phyloP scores from a whole-genome alignment of 2,888 invertebrate genomes.

The Fragum whitleyi region DNA sequence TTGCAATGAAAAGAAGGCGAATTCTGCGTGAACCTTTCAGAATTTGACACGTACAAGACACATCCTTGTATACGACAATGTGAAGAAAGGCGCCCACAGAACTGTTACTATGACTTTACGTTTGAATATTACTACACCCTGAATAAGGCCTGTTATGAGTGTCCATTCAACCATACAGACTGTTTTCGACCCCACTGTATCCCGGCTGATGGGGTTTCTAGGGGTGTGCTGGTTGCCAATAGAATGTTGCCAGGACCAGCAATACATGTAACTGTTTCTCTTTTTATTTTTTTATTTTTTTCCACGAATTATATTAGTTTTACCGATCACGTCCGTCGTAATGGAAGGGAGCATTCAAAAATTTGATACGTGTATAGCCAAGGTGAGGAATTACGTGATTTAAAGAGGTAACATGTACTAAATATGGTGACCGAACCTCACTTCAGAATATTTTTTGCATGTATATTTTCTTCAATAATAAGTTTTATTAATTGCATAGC shows the following conservation, averaged over 20 bases:
- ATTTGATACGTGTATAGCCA: no score
- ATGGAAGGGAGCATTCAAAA: no score
- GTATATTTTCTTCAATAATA: no score
- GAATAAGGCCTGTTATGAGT: slow-evolving; percentile 94
- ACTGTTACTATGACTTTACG: slow-evolving; percentile 90
- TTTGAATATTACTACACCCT: slow-evolving; percentile 93
- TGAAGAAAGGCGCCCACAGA: slow-evolving; percentile 87
- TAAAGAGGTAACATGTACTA: no score
- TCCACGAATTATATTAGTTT: neutral
- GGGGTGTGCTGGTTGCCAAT: slow-evolving; percentile 91
- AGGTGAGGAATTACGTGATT: no score
- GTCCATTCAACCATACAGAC: slow-evolving; percentile 91
- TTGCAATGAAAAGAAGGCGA: no score
- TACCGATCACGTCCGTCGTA: no score
- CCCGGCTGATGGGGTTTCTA: slow-evolving; percentile 92
- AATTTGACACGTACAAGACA: slow-evolving; percentile 63
- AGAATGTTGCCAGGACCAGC: slow-evolving; percentile 95
- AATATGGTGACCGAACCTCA: no score
- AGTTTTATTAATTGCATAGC: no score
- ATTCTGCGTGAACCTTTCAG: no score
- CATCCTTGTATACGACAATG: slow-evolving; percentile 90
- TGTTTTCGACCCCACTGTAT: slow-evolving; percentile 93
- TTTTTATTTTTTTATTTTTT: neutral
- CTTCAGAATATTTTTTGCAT: no score
- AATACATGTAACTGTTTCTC: slow-evolving; percentile 85